Evolutionary conservation across 2,888 invertebrate species (phyloP), one percentile per base, ranked within the genome.

Genomic region (Caenorhabditis sp.): DNA sequence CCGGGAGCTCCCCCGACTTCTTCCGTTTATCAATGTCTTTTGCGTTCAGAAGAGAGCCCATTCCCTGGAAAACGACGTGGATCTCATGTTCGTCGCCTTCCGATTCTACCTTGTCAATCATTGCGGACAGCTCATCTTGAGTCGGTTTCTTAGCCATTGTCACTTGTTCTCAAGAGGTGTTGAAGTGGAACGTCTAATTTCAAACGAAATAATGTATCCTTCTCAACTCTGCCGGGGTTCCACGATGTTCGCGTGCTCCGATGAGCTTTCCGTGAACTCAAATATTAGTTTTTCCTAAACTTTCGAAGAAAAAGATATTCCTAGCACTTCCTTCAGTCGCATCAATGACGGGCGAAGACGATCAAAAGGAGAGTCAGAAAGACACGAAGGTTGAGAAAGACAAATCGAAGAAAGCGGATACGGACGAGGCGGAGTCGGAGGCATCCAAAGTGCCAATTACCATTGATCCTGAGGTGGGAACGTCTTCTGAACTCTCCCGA

Each of bases 401-500:
- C 37, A 61, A 72, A 35, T 53, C 61, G 53, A 24, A 41, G 30
- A 53, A 35, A 17, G 37, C 39, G 9, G 27, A 56, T 27, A 59
- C 66, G 11, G 66, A 68, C 43, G 41, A 50, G n/a, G n/a, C n/a
- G 11, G 52, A 62, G 35, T 75, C 75, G n/a, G 75, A 75, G 30
- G 39, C 43, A 5, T 75, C 75, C 4, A 52, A 61, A 15, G 74
- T 65, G 11, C 63, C 76, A 3, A 59, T 76, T 26, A 68, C 58
- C 22, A 68, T 76, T 35, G 76, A 76, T 70, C 76, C 76, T 17
- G 70, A 65, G 58, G 74, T 74, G 15, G 9, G 17, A n/a, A 6
- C 55, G 2, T n/a, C 39, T 30, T 35, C 13, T 2, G n/a, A 9
- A 17, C 0, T 15, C 9, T 1, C 15, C 26, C 11, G 9, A 8